phyloP scores from a whole-genome alignment of 64 coral and sea anemone genomes.

The Dendronephthya gigantea region DNA sequence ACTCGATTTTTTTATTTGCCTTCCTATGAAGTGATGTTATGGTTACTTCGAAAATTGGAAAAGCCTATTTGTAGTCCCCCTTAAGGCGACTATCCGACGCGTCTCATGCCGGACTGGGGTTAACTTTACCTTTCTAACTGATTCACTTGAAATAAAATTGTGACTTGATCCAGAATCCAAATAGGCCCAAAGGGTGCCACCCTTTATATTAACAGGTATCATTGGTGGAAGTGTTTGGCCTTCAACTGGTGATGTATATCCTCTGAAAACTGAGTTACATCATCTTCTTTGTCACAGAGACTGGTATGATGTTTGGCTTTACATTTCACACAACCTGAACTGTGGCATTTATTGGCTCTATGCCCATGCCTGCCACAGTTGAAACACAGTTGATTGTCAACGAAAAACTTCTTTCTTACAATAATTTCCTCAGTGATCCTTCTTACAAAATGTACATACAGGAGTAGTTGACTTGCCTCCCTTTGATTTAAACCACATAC shows the following conservation, averaged over 20 bases:
- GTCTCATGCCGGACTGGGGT: neutral
- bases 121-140: neutral
- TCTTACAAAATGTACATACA: neutral
- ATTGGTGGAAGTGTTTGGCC: conserved; percentile 1
- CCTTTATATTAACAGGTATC: neutral
- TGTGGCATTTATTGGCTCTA: neutral
- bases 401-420: neutral
- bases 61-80: neutral
- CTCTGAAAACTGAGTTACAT: neutral
- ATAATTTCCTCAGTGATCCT: neutral
- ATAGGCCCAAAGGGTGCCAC: neutral
- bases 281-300: neutral
- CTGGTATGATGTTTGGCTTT: conserved; percentile 20
- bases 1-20: neutral
- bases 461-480: neutral
- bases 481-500: neutral
- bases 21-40: neutral
- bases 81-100: neutral
- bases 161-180: neutral
- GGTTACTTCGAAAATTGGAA: neutral
- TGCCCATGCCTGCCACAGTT: neutral
- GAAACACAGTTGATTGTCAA: conserved; percentile 30
- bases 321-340: neutral
- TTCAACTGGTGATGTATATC: conserved; percentile 20
- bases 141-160: neutral